Conservation (phyloP, 2,113 vertebrate species). For the Lontra canadensis region DNA sequence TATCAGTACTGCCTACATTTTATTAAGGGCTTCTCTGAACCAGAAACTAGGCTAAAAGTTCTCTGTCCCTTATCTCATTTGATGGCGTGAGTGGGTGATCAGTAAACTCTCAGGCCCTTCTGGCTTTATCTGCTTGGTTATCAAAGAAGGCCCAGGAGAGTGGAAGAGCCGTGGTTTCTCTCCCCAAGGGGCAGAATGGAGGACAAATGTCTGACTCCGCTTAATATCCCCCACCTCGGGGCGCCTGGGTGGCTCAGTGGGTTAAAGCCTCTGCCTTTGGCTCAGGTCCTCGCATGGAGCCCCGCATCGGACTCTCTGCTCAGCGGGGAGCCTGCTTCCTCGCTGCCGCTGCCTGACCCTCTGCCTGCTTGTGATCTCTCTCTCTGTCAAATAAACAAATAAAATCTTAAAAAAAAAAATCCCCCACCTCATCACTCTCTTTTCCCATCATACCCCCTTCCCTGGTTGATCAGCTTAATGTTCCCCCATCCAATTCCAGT, state of each 20-base stretch:
- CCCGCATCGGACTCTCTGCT: no score
- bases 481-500: not conserved
- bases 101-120: not conserved
- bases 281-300: no score
- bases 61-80: not conserved
- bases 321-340: no score
- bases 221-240: not conserved
- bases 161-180: not conserved
- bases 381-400: no score
- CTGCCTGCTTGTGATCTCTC: no score
- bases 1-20: not conserved
- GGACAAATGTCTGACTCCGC: not conserved
- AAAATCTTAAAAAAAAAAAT: no score
- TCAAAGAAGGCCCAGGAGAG: not conserved
- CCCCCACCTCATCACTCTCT: not conserved
- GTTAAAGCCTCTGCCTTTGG: no score
- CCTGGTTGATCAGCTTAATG: not conserved
- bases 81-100: not conserved
- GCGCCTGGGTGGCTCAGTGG: no score
- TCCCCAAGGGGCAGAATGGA: not conserved
- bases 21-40: not conserved
- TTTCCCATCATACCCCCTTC: not conserved
- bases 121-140: not conserved
- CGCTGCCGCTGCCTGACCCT: no score
- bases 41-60: not conserved